Base-by-base conservation (phyloP, 2,113 vertebrate genomes). In the Hydrolagus affinis region DNA sequence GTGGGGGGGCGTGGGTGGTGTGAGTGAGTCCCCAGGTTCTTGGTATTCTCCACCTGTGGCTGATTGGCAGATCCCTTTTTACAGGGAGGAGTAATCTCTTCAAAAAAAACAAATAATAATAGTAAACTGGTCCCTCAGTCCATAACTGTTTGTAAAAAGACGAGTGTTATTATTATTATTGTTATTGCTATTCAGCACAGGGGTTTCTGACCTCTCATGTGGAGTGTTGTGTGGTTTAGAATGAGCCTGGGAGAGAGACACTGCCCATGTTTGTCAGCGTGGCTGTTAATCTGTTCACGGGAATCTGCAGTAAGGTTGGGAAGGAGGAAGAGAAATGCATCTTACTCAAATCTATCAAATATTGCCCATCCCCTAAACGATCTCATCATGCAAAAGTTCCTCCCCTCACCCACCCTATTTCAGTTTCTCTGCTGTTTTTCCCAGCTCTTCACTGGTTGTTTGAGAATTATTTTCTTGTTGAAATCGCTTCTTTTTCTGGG, bases 331-430 rank as follows among this genome's bases (percentile, higher is more conserved):
- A 25, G n/a, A 66, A 9, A 9, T 17, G 73, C 12, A 19, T n/a
- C 44, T 15, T 12, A 30, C 62, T 66, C 15, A 83, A 83, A 11
- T 19, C 59, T 10, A 11, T 8, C 30, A 83, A 17, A 4, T 28
- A 66, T 21, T 68, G 19, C 60, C 64, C 28, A 21, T 14, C 66
- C 78, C 59, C 30, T 66, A 19, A 17, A 12, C 28, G 77, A 25
- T 64, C 59, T 80, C 62, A 66, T 66, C 77, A 83, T 66, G 78
- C 78, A 66, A 83, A 83, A 83, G 14, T 66, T 59, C 44, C 44
- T 44, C 44, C 44, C 44, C 44, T 6, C 44, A 1, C 44, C 44
- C 44, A 44, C 44, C 44, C 44, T 6, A 44, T 44, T 44, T 44
- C 1, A 44, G 6, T 44, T 44, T 44, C 62, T 80, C 76, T 77